Base-by-base conservation (phyloP, 1,140 invertebrate species). In the Melipona quadrifasciata region DNA sequence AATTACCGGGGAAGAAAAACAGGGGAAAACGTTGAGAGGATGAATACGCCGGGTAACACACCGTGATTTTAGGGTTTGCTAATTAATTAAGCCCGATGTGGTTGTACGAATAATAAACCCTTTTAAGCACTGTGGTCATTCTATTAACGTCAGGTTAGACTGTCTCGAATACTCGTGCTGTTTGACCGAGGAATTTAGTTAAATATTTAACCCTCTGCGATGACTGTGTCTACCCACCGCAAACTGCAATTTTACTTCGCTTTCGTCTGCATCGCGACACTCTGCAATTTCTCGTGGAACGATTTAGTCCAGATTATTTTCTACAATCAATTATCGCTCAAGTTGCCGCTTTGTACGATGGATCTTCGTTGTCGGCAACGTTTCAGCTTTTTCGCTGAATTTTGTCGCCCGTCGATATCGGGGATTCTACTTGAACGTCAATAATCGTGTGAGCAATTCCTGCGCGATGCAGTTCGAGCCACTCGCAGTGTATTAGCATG, bases 1-100 rank as follows among this genome's bases (percentile, higher is more conserved):
- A 74, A 74, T 74, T 57, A 74, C 6, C 47, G 2, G 1, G 19
- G 21, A 21, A 31, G 4, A 57, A 74, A 74, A 57, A 1, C 5
- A 24, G 51, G 4, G 34, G 24, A 57, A 31, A 14, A 74, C 8
- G 1, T 19, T 10, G 19, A 21, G 65, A 34, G 53, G 53, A 57
- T 31, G 53, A 17, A 34, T 17, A 21, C 21, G 53, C 16, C 34
- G n/a, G 24, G 2, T 3, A 19, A 14, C 53, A 14, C 53, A n/a
- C 1, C 19, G 4, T 39, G 34, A 39, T 39, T 39, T 24, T 8
- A 2, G 27, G 39, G 34, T 68, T 31, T 27, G 31, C 24, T 70
- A 71, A 80, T 80, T 80, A 80, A 71, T 80, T 71, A 80, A 71
- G 71, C 27, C 21, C 47, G 24, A 24, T 55, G 65, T n/a, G 19